Conservation (phyloP, 2,797 vertebrate species). For the Tympanoctomys barrerae region DNA sequence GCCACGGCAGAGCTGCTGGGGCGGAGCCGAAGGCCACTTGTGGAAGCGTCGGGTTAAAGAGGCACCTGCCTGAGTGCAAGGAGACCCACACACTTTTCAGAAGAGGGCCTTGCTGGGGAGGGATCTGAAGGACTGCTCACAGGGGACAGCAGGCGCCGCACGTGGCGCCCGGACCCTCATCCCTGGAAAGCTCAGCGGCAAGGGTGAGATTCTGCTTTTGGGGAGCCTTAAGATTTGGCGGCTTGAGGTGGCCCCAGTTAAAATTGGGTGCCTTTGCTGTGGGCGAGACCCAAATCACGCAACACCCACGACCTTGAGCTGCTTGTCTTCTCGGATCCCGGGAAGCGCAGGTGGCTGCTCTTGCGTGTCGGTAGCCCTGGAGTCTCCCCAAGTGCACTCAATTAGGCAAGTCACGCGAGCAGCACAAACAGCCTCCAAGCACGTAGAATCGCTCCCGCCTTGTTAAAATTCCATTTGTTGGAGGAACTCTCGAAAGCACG, state of each 20-base stretch:
- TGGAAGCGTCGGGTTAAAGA: background rate
- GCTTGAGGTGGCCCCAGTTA: background rate
- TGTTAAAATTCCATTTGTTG: slow-evolving; percentile 82
- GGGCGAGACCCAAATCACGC: background rate
- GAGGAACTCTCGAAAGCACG: slow-evolving; percentile 69
- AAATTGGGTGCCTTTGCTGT: background rate
- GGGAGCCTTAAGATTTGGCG: background rate
- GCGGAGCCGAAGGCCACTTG: background rate
- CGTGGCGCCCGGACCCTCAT: background rate
- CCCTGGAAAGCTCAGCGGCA: background rate
- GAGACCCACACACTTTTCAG: background rate
- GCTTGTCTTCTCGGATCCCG: background rate
- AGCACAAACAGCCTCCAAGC: slow-evolving; percentile 64
- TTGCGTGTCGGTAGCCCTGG: background rate
- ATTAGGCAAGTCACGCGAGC: slow-evolving; percentile 73
- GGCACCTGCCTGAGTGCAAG: background rate
- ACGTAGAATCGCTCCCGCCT: slow-evolving; percentile 71
- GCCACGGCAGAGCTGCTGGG: too few species aligned
- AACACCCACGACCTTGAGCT: background rate
- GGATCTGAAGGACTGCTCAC: background rate
- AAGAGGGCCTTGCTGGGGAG: background rate
- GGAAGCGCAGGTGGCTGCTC: background rate
- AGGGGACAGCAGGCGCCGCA: background rate
- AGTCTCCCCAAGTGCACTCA: slow-evolving; percentile 55
- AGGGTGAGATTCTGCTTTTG: background rate